Base-by-base conservation (phyloP, 1,140 invertebrate species). In the Sitophilus oryzae region DNA sequence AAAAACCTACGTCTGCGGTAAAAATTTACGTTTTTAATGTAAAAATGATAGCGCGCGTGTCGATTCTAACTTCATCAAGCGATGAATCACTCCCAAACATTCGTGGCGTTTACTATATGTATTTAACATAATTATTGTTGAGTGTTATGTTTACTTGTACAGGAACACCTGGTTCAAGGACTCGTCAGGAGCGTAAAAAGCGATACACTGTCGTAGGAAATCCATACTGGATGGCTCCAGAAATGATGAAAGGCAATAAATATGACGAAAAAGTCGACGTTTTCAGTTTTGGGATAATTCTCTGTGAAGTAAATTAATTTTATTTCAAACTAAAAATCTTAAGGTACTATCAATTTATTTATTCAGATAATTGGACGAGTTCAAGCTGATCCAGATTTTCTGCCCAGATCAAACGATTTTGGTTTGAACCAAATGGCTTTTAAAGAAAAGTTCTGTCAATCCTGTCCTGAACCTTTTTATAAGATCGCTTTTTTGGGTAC, bases 221-320 rank as follows among this genome's bases (percentile, higher is more conserved):
- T 76, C 93, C 93, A 4, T 96, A 95, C 70, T 97, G 92, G 93
- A 98, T 97, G 93, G 93, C 94, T 0, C 95, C 95, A 3, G 95
- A 98, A 74, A 96, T 96, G 86, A 92, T 98, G 83, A 91, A 90
- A 71, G 93, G 92, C 19, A 86, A 93, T 59, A 90, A 91, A 62
- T 98, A 98, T 71, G 91, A 97, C 72, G 93, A 97, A 71, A 93
- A 96, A 75, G 93, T 96, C 11, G 95, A 98, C 71, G 85, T 98
- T 50, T 98, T 97, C 72, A 96, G 93, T 21, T 96, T 93, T 75
- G 94, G 95, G 3, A 96, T 98, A 41, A 88, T 98, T 51, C 74
- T 96, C 3, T 96, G 93, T 71, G 95, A 98, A 80, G 88, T 93
- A 68, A 77, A 68, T 6, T 23, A 11, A 25, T 20, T 5, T 38